phyloP scores from a whole-genome alignment of 2,113 vertebrate species.

The Eublepharis macularius region DNA sequence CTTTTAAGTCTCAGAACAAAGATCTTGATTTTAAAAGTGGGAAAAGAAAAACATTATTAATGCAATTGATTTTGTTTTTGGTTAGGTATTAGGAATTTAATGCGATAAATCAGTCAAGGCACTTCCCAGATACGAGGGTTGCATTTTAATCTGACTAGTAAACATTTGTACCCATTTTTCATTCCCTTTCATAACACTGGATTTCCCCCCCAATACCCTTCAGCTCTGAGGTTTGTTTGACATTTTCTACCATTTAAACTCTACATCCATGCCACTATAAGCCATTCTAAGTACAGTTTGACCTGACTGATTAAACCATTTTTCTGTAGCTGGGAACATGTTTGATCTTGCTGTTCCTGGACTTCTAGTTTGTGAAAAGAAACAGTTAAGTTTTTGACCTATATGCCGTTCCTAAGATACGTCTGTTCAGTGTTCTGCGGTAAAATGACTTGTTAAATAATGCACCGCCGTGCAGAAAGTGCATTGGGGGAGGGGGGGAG shows the following conservation, averaged over 20 bases:
- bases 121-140: neutral
- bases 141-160: neutral
- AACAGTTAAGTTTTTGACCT: conserved; percentile 60
- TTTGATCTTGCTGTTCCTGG: conserved; percentile 22
- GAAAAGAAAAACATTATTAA: neutral
- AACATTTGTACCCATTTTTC: conserved; percentile 3
- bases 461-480: conserved; percentile 29
- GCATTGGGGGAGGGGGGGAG: conserved; percentile 32
- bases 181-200: neutral
- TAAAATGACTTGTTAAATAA: conserved; percentile 57
- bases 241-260: conserved; percentile 29
- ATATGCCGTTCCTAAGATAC: conserved; percentile 41
- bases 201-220: neutral
- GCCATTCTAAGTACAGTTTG: neutral
- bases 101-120: neutral
- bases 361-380: neutral
- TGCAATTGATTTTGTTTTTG: neutral
- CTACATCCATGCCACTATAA: neutral
- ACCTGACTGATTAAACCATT: neutral
- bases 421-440: conserved; percentile 56
- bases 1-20: neutral
- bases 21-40: neutral
- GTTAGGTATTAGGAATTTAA: conserved; percentile 12
- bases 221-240: conserved; percentile 7
- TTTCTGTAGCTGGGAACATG: neutral